Percentiles rank a stretch among this genome's conserved stretches.
phyloP scores from a whole-genome alignment of 2,888 invertebrate genomes.

The Beris morrisii region DNA sequence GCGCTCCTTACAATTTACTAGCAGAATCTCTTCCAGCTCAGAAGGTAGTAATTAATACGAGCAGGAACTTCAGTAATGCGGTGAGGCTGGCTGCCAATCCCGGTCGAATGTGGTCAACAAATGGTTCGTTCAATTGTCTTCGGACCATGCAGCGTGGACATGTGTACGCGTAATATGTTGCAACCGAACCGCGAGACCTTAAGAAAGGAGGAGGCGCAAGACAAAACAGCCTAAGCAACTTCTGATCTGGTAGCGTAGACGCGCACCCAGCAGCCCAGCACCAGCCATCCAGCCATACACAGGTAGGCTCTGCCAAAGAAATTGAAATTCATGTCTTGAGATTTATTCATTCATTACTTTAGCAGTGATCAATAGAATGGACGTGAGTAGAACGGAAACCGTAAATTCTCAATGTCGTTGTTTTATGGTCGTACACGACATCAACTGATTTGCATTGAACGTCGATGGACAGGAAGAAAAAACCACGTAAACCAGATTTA shows the following conservation, averaged over 20 bases:
- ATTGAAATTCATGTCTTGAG: constrained; percentile 40
- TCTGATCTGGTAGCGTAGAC: neutral
- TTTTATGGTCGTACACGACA: constrained; percentile 38
- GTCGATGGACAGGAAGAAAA: constrained; percentile 36
- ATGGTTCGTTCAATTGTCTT: constrained; percentile 34
- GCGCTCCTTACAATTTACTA: constrained; percentile 14
- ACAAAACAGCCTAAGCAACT: constrained; percentile 18
- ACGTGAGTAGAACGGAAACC: constrained; percentile 40
- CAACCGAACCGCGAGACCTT: neutral
- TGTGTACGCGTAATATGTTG: neutral
- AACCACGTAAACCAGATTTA: constrained; percentile 36
- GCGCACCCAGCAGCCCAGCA: constrained; percentile 10
- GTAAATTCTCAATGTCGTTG: constrained; percentile 41
- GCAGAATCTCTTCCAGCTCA: constrained; percentile 23
- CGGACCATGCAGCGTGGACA: neutral
- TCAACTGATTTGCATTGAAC: constrained; percentile 41
- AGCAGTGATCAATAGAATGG: constrained; percentile 38
- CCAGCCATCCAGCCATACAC: neutral
- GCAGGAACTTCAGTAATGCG: constrained; percentile 9
- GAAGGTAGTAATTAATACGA: constrained; percentile 35
- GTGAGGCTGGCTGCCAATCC: constrained; percentile 20
- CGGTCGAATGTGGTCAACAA: constrained; percentile 32
- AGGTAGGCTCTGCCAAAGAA: constrained; percentile 27
- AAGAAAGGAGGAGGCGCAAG: constrained; percentile 24
- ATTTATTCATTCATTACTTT: constrained; percentile 42